Conservation (phyloP, 2,797 vertebrate species). For the Enteromius mattozi region DNA sequence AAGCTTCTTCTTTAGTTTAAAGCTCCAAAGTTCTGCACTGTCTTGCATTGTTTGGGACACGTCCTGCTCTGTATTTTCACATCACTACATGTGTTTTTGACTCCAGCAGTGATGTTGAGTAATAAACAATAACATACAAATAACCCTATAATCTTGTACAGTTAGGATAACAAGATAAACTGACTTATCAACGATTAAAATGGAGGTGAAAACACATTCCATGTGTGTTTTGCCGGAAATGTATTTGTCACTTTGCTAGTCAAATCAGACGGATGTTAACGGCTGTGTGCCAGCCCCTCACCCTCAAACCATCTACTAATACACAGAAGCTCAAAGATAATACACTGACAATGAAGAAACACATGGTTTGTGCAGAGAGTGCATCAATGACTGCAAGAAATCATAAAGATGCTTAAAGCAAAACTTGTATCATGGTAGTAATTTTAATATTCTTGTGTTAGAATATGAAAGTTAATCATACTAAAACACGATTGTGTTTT, state of each 20-base stretch:
- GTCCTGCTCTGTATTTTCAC: neutral
- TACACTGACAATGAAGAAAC: too few species aligned
- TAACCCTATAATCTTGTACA: neutral
- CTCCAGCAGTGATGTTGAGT: neutral
- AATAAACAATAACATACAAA: neutral
- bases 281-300: too few species aligned
- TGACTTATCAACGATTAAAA: neutral
- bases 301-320: neutral
- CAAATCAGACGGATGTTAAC: neutral
- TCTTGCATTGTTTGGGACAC: neutral
- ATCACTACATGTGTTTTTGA: neutral
- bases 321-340: conserved; percentile 1
- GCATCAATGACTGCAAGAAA: neutral
- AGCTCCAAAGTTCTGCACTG: neutral
- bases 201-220: neutral
- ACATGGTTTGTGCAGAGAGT: neutral
- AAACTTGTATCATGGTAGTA: neutral
- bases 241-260: neutral
- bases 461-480: neutral
- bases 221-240: neutral
- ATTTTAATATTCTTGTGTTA: neutral
- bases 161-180: neutral
- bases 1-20: neutral
- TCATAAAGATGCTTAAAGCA: neutral
- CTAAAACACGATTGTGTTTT: neutral